phyloP scores from a whole-genome alignment of 2,797 vertebrate species.

The Sylvilagus floridanus region DNA sequence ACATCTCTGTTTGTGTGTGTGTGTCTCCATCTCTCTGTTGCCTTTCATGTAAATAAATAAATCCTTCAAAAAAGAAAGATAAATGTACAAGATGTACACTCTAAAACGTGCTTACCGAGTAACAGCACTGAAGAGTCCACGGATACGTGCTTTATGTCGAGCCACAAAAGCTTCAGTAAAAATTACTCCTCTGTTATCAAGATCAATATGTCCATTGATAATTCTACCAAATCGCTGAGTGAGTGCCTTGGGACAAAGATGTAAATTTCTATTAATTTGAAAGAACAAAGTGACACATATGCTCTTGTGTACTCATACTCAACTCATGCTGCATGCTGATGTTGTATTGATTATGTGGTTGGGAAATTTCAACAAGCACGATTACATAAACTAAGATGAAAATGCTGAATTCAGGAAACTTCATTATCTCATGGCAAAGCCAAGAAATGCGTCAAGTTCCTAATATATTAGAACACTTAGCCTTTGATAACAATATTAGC shows the following conservation, averaged over 20 bases:
- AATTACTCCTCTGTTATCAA: conserved; percentile 94
- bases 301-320: not conserved
- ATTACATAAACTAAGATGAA: conserved; percentile 49
- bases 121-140: conserved; percentile 95
- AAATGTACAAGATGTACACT: not conserved
- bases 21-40: no score
- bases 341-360: not conserved
- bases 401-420: not conserved
- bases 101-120: conserved; percentile 90
- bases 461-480: not conserved
- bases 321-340: conserved; percentile 33
- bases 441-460: conserved; percentile 22
- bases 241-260: conserved; percentile 89
- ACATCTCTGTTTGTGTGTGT: no score
- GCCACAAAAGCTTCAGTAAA: conserved; percentile 96
- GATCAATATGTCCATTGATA: conserved; percentile 95
- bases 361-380: conserved; percentile 60
- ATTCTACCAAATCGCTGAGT: conserved; percentile 92
- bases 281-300: conserved; percentile 6
- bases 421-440: not conserved
- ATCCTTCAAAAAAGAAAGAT: not conserved
- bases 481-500: not conserved
- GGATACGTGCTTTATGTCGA: conserved; percentile 94
- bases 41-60: no score
- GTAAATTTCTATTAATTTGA: conserved; percentile 63